A percentile compares a stretch with the other conserved stretches of the same genome.
Evolutionary conservation across 2,113 vertebrate genomes (phyloP).

Genomic region (Psittacula cyanocephala): DNA sequence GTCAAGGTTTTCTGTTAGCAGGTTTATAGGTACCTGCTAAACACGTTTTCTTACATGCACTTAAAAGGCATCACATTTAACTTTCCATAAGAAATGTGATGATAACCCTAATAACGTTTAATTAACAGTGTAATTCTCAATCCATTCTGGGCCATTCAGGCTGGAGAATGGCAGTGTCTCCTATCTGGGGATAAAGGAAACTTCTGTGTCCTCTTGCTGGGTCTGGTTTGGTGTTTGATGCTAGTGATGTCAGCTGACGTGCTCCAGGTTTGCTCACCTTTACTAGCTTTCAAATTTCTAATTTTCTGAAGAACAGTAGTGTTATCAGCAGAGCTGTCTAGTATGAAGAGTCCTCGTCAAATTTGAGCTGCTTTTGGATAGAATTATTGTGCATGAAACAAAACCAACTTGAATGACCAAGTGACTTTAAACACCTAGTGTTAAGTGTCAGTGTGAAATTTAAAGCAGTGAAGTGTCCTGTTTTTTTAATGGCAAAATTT

Average conservation of each 20-base stretch:
- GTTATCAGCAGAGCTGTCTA: background rate
- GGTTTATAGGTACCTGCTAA: background rate
- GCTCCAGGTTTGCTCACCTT: background rate
- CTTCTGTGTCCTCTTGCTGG: background rate
- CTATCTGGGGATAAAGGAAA: background rate
- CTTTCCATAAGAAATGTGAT: background rate
- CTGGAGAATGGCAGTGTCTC: background rate
- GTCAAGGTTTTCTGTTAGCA: background rate
- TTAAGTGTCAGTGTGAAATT: background rate
- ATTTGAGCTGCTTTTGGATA: background rate
- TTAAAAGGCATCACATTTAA: background rate
- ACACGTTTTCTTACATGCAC: background rate
- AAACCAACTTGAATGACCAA: background rate
- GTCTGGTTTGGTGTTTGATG: background rate
- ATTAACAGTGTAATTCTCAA: background rate
- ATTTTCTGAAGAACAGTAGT: background rate
- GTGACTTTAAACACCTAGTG: rapidly evolving
- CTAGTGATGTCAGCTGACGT: background rate
- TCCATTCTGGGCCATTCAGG: background rate
- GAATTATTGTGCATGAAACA: background rate
- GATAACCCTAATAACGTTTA: background rate
- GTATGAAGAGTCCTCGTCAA: background rate
- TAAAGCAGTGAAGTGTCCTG: background rate
- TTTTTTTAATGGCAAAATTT: background rate
- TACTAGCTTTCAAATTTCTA: background rate